Conservation (phyloP, 37 sponge, comb jelly and placozoan species). For the Diacarnus erythraeanus region DNA sequence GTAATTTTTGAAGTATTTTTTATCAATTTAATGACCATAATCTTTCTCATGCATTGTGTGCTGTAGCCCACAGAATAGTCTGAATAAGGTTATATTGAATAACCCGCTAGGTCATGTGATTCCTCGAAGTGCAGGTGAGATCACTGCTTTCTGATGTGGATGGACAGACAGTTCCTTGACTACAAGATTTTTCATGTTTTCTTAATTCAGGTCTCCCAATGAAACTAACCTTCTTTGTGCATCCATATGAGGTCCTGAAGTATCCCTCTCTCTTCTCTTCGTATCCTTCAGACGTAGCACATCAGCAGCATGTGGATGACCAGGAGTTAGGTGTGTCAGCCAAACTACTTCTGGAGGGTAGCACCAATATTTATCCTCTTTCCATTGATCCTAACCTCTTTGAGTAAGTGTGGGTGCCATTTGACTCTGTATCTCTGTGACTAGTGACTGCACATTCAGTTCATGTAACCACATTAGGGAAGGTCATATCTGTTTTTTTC, state of each 20-base stretch:
- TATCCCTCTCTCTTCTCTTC: slow-evolving; percentile 1
- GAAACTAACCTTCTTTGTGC: slow-evolving; percentile 53
- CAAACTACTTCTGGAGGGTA: slow-evolving; percentile 28
- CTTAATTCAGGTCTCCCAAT: slow-evolving; percentile 42
- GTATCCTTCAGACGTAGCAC: background rate
- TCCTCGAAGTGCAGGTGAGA: slow-evolving; percentile 36
- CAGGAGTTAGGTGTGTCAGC: slow-evolving; percentile 36
- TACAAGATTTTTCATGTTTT: background rate
- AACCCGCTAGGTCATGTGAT: slow-evolving; percentile 52
- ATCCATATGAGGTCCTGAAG: slow-evolving; percentile 48
- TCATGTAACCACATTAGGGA: no score
- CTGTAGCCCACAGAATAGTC: slow-evolving; percentile 11
- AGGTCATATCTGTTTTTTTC: no score
- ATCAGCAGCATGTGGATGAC: background rate
- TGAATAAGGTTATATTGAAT: slow-evolving; percentile 28
- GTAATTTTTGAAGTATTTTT: no score
- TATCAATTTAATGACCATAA: no score
- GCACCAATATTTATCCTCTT: slow-evolving; percentile 30
- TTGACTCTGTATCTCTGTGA: no score
- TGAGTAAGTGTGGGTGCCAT: slow-evolving; percentile 33
- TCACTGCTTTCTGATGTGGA: background rate
- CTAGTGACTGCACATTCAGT: no score
- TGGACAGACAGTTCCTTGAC: background rate
- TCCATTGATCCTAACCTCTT: slow-evolving; percentile 52
- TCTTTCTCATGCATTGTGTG: no score